phyloP scores from a whole-genome alignment of 2,797 vertebrate species.

The Chaunax sp. region DNA sequence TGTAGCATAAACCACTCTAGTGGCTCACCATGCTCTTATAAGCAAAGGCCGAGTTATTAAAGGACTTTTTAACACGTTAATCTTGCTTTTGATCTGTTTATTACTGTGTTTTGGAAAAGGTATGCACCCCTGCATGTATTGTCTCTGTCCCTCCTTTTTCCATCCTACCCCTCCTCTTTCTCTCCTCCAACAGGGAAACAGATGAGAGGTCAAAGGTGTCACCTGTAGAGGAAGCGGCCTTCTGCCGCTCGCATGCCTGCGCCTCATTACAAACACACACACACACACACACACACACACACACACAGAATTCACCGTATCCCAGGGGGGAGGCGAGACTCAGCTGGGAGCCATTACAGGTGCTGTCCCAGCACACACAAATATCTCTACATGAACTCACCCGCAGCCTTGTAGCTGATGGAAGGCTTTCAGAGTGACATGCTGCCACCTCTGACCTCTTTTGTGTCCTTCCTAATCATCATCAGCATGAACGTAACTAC shows the following conservation, averaged over 20 bases:
- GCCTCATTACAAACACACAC: constrained; percentile 79
- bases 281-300: constrained; percentile 41
- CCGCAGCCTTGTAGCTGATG: constrained; percentile 40
- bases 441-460: constrained; percentile 72
- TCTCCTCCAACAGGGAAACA: constrained; percentile 81
- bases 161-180: constrained; percentile 34
- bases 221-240: constrained; percentile 85
- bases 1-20: too few species aligned
- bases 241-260: constrained; percentile 84
- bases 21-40: too few species aligned
- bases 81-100: constrained; percentile 1
- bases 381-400: constrained; percentile 47
- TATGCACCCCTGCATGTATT: constrained; percentile 34
- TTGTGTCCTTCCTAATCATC: constrained; percentile 78
- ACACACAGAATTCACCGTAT: constrained; percentile 36
- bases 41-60: too few species aligned
- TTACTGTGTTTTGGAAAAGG: constrained; percentile 10
- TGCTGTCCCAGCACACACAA: constrained; percentile 70
- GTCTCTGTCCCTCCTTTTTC: constrained; percentile 46
- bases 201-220: constrained; percentile 89
- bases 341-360: constrained; percentile 89
- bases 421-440: constrained; percentile 64
- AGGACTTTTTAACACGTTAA: too few species aligned
- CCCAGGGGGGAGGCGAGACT: constrained; percentile 36
- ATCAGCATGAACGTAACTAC: constrained; percentile 73